phyloP scores from a whole-genome alignment of 1,140 invertebrate genomes.

The Monochamus saltuarius region DNA sequence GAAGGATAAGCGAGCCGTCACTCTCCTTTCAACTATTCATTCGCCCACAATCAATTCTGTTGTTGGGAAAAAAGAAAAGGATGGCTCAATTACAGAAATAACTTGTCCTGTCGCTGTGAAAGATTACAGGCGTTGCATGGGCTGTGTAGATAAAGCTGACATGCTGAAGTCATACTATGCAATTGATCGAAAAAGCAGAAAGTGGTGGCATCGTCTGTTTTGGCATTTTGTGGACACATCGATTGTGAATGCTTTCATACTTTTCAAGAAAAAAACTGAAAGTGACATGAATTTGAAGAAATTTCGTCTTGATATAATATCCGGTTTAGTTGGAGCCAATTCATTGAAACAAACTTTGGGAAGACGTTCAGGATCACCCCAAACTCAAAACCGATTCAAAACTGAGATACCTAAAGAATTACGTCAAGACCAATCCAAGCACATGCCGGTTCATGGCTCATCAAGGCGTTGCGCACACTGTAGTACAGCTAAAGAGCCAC shows the following conservation, averaged over 20 bases:
- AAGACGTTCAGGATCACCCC: too few species aligned
- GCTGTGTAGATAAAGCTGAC: constrained; percentile 9
- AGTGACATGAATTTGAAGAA: constrained; percentile 12
- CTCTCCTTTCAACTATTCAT: constrained; percentile 29
- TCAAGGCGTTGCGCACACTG: constrained; percentile 22
- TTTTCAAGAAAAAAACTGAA: background rate
- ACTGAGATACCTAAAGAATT: too few species aligned
- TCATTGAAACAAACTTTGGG: too few species aligned
- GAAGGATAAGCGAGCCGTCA: constrained; percentile 50
- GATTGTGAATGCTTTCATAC: constrained; percentile 11
- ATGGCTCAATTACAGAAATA: background rate
- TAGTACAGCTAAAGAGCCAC: constrained; percentile 18
- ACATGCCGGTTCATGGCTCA: constrained; percentile 20
- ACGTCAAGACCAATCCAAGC: constrained; percentile 15
- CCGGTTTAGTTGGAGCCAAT: constrained; percentile 1
- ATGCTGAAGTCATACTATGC: constrained; percentile 12
- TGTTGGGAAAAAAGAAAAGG: constrained; percentile 4
- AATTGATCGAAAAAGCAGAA: constrained; percentile 13
- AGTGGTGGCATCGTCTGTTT: constrained; percentile 13
- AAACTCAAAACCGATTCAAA: too few species aligned
- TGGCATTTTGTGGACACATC: constrained; percentile 13
- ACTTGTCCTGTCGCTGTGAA: background rate
- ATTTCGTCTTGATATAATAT: constrained; percentile 2
- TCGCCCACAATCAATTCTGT: constrained; percentile 3
- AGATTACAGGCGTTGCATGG: constrained; percentile 8